Evolutionary conservation across 2,113 vertebrate genomes (phyloP), one percentile per base, ranked within the genome.

Genomic region (Dicaeum eximium): DNA sequence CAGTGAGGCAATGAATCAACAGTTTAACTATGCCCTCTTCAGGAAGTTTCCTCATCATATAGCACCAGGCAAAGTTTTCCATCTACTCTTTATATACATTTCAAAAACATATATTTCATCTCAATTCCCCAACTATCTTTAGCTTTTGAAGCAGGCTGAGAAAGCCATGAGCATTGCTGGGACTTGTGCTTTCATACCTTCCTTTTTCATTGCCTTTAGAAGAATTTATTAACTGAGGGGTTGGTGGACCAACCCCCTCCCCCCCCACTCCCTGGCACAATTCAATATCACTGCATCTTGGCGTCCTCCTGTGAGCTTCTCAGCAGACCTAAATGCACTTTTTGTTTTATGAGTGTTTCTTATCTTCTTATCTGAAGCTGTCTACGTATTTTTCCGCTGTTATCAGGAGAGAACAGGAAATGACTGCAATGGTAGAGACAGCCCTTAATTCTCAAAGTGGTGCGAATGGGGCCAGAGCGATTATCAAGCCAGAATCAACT

Each of bases 21-120:
- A 90, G 90, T 97, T 95, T 95, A 95, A 95, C 91, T 96, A 27
- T 88, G 93, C 94, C 96, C 96, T 97, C 96, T 96, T 96, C 92
- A 95, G 92, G 91, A 95, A 91, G 91, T 94, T 96, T 94, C 56
- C 42, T 89, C 60, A 58, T 74, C 37, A 16, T 65, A 67, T 56
- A 83, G 31, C 57, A 54, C 64, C 1, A 23, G 86, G 20, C 67
- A 51, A 91, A 74, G 69, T 94, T 90, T 95, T 94, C 78, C 4
- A 23, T 61, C 54, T 45, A 19, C n/a, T 92, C 57, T 80, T 57
- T 94, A 56, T 54, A 9, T 50, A 60, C 1, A 9, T 79, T 93
- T 91, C 40, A 56, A 80, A 86, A 90, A 35, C 14, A 31, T 5
- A 42, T 37, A 6, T 67, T 60, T 60, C 25, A 56, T 85, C 24